Conservation (phyloP, 2,113 vertebrate genomes). For the Callionymus lyra region DNA sequence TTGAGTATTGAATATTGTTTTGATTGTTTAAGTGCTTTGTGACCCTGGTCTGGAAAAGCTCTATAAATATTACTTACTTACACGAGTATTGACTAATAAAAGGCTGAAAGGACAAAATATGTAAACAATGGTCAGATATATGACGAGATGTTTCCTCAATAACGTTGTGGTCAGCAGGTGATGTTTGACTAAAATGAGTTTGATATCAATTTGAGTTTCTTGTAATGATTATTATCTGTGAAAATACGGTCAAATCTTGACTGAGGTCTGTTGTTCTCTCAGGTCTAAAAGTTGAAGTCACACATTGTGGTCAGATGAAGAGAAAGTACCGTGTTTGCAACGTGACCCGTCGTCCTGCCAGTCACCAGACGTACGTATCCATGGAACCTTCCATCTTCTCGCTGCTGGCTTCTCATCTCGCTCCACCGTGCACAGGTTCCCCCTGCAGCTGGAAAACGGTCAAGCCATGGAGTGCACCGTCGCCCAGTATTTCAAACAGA, state of each 20-base stretch:
- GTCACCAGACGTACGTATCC: slow-evolving; percentile 85
- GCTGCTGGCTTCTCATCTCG: neutral
- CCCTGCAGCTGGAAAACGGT: slow-evolving; percentile 95
- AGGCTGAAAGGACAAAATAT: too few species aligned
- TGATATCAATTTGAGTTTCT: neutral
- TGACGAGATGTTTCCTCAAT: too few species aligned
- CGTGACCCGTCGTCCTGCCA: slow-evolving; percentile 91
- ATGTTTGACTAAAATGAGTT: too few species aligned
- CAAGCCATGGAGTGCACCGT: slow-evolving; percentile 99
- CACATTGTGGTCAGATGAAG: slow-evolving; percentile 98
- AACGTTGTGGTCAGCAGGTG: too few species aligned
- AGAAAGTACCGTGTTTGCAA: slow-evolving; percentile 98
- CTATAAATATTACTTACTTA: too few species aligned
- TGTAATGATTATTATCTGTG: neutral
- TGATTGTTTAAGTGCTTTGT: too few species aligned
- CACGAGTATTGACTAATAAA: too few species aligned
- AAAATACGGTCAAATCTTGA: neutral
- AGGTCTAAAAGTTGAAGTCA: slow-evolving; percentile 98
- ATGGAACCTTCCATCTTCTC: neutral
- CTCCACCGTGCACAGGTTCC: slow-evolving; percentile 82
- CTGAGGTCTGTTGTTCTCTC: slow-evolving; percentile 2
- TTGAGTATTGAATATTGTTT: too few species aligned
- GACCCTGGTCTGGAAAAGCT: too few species aligned
- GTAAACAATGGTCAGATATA: too few species aligned
- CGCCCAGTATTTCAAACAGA: slow-evolving; percentile 98